Evolutionary conservation across 2,888 invertebrate genomes (phyloP).

Genomic region (Himalopsyche kuldschensis): DNA sequence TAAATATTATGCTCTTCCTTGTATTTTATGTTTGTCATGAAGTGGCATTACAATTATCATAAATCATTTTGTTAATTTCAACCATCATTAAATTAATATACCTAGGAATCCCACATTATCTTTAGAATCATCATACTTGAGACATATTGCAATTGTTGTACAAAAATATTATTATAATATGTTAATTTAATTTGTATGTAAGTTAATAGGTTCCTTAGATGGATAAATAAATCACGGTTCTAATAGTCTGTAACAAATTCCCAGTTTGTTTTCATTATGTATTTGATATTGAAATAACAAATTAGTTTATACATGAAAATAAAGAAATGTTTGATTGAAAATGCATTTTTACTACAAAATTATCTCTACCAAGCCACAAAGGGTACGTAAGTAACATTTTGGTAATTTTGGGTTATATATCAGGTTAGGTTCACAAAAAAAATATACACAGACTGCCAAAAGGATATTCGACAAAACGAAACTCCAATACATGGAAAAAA

Average conservation of each 20-base stretch:
- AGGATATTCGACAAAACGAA: too few species aligned
- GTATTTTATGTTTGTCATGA: too few species aligned
- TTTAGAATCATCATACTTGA: constrained; percentile 3
- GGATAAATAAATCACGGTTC: constrained; percentile 16
- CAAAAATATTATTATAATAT: constrained; percentile 22
- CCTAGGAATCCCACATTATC: not conserved
- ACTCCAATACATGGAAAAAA: too few species aligned
- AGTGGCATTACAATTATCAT: too few species aligned
- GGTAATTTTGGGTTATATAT: too few species aligned
- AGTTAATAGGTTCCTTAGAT: constrained; percentile 15
- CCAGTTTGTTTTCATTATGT: constrained; percentile 25
- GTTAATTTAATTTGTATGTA: constrained; percentile 21
- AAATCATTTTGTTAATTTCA: too few species aligned
- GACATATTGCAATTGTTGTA: constrained; percentile 30
- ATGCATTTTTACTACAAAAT: not conserved
- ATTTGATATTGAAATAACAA: constrained; percentile 34
- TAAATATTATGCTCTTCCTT: too few species aligned
- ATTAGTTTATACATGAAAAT: constrained; percentile 31
- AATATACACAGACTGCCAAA: too few species aligned
- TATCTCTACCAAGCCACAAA: too few species aligned
- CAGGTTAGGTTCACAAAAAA: too few species aligned
- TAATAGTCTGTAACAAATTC: constrained; percentile 12
- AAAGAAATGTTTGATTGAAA: constrained; percentile 25
- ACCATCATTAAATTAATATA: not conserved
- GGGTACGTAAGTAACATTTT: too few species aligned